Percentiles rank a stretch among this genome's conserved stretches.
These are phyloP conservation scores for Clarias magur DNA, from an alignment of 2,113 vertebrate species.

Conservation along the genomic window DNA sequence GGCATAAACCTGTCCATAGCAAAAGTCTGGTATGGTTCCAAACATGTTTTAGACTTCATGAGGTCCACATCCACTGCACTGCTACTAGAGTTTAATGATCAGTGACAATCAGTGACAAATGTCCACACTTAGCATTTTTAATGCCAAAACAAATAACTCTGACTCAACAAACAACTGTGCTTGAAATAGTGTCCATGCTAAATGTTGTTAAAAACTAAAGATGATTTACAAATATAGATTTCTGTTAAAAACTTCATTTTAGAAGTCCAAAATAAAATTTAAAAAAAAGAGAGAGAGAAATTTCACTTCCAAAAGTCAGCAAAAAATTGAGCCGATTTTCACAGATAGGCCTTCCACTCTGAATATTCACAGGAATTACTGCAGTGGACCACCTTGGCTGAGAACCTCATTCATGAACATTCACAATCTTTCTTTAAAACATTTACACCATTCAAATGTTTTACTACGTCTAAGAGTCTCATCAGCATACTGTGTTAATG, in stretches of 20 bases:
- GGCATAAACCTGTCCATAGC: neutral
- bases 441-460: too few relatives aligned
- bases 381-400: too few relatives aligned
- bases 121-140: neutral
- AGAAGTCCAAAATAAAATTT: neutral
- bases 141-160: conserved; percentile 8
- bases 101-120: conserved; percentile 8
- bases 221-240: neutral
- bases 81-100: neutral
- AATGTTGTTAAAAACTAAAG: neutral
- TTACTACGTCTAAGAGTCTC: too few relatives aligned
- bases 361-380: too few relatives aligned
- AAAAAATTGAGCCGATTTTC: too few relatives aligned
- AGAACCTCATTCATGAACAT: too few relatives aligned
- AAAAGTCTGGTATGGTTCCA: neutral
- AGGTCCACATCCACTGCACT: neutral
- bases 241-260: neutral
- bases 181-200: neutral
- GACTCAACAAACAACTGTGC: neutral
- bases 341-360: too few relatives aligned
- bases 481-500: too few relatives aligned
- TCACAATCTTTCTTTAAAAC: too few relatives aligned
- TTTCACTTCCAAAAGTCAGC: too few relatives aligned
- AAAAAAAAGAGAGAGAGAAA: neutral
- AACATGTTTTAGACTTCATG: neutral